Percentiles rank a stretch among this genome's conserved stretches.
Conservation (phyloP, 2,888 invertebrate species). For the Drosophila testacea region DNA sequence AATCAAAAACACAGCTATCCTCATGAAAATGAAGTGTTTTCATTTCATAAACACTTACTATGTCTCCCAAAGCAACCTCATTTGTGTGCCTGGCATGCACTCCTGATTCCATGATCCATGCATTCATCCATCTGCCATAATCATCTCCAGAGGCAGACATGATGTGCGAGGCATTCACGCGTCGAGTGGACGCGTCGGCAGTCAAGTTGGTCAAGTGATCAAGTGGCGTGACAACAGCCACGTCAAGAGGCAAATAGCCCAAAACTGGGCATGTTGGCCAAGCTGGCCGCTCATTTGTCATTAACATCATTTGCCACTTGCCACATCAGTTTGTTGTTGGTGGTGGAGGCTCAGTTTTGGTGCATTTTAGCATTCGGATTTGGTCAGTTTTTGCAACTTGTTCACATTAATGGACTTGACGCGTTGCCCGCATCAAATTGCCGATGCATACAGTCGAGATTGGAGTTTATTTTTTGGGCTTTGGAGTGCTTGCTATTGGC, state of each 20-base stretch:
- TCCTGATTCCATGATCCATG: conserved; percentile 2
- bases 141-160: conserved; percentile 23
- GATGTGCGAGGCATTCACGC: conserved; percentile 35
- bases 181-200: conserved; percentile 22
- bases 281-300: conserved; percentile 57
- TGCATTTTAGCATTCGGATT: conserved; percentile 60
- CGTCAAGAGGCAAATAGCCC: conserved; percentile 30
- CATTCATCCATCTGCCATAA: conserved; percentile 15
- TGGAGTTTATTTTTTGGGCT: conserved; percentile 11
- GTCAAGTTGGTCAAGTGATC: conserved; percentile 39
- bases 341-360: neutral
- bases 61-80: too few relatives aligned
- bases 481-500: conserved; percentile 28
- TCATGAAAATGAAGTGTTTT: too few relatives aligned
- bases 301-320: conserved; percentile 69
- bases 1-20: too few relatives aligned
- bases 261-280: conserved; percentile 19
- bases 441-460: conserved; percentile 19
- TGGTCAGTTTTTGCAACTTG: conserved; percentile 71
- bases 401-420: conserved; percentile 64
- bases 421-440: conserved; percentile 52
- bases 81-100: neutral
- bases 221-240: conserved; percentile 64
- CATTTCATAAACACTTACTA: too few relatives aligned
- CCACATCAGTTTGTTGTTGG: conserved; percentile 33